Conservation (phyloP, 2,113 vertebrate species). For the Mustela lutreola region DNA sequence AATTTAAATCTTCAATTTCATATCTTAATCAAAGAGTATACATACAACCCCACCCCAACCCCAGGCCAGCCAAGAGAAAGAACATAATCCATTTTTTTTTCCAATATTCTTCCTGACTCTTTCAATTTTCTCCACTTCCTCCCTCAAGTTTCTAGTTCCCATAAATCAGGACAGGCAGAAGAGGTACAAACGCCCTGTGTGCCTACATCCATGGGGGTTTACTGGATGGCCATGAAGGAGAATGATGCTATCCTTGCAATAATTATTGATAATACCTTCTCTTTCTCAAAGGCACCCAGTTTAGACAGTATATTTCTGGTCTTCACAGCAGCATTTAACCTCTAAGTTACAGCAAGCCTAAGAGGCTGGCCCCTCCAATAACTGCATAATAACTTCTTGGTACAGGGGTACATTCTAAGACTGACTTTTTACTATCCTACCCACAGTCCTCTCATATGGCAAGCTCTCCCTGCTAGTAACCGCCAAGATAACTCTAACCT, state of each 20-base stretch:
- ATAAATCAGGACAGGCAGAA: neutral
- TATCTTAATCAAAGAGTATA: constrained; percentile 26
- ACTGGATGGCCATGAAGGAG: neutral
- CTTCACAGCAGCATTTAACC: neutral
- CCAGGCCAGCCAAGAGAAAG: neutral
- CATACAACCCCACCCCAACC: neutral
- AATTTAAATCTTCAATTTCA: constrained; percentile 13
- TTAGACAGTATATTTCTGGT: neutral
- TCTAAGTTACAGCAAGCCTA: neutral
- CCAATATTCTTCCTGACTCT: neutral
- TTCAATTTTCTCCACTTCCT: neutral
- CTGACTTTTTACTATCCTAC: neutral
- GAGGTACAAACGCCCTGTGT: neutral
- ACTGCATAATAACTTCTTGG: neutral
- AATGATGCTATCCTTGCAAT: neutral
- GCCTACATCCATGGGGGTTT: neutral
- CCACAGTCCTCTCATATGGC: neutral
- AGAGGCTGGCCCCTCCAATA: neutral
- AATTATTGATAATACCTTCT: neutral
- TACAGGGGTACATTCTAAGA: neutral
- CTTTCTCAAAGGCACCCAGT: neutral
- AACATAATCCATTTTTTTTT: neutral
- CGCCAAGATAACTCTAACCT: neutral
- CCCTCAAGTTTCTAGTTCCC: neutral
- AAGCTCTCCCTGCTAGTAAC: neutral